Percentiles rank a stretch among this genome's conserved stretches.
Conservation (phyloP, 2,888 invertebrate species). For the Hirtodrosophila trivittata region DNA sequence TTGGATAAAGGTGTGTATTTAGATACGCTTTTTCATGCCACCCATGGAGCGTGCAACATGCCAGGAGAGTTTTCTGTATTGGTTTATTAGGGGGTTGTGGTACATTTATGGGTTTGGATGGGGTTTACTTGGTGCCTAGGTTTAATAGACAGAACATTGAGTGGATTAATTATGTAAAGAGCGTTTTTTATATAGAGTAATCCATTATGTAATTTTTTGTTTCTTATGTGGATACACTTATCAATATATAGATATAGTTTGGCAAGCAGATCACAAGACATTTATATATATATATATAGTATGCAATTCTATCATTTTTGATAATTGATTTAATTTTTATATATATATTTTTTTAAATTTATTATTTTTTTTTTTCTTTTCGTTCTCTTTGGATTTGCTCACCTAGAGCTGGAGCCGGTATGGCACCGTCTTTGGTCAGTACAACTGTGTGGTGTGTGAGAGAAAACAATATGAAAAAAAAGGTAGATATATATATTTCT, state of each 20-base stretch:
- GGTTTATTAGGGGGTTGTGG: conserved; percentile 1
- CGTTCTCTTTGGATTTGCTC: conserved; percentile 77
- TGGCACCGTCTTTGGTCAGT: conserved; percentile 84
- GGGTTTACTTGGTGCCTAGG: conserved; percentile 34
- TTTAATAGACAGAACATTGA: conserved; percentile 34
- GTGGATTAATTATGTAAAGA: conserved; percentile 27
- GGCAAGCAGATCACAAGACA: conserved; percentile 52
- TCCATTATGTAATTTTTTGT: not conserved
- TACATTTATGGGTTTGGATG: conserved; percentile 21
- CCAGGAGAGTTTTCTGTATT: conserved; percentile 29
- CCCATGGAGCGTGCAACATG: conserved; percentile 56
- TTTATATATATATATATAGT: conserved; percentile 16
- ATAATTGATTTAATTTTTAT: conserved; percentile 5
- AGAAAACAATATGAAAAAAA: conserved; percentile 65
- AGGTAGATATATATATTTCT: conserved; percentile 19
- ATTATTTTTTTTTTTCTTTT: conserved; percentile 10
- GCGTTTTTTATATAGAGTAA: conserved; percentile 4
- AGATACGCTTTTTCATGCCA: conserved; percentile 44
- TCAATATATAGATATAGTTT: conserved; percentile 9
- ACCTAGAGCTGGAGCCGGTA: conserved; percentile 84
- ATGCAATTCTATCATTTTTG: conserved; percentile 29
- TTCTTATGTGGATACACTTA: not conserved
- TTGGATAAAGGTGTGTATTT: conserved; percentile 7
- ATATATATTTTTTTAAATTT: conserved; percentile 7
- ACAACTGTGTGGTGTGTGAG: conserved; percentile 79